phyloP scores from a whole-genome alignment of 1,140 invertebrate genomes.

The Homarus americanus region DNA sequence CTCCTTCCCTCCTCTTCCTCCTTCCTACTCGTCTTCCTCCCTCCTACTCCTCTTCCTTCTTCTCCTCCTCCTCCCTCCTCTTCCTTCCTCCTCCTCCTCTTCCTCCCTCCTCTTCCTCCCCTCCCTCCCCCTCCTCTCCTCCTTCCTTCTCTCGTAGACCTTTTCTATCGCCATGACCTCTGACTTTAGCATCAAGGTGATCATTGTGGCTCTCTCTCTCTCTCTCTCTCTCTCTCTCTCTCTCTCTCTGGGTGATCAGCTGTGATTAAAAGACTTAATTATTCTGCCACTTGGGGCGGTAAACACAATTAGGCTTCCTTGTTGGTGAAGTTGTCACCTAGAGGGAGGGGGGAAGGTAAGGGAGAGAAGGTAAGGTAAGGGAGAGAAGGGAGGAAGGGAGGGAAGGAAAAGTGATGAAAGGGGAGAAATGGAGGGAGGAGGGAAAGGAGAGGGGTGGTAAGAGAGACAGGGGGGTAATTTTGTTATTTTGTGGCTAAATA shows the following conservation, averaged over 20 bases:
- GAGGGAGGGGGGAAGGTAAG: no score
- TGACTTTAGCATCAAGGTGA: not conserved
- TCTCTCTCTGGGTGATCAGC: no score
- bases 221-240: slow-evolving; percentile 14
- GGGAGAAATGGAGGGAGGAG: not conserved
- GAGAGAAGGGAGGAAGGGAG: no score
- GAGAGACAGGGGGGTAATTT: no score
- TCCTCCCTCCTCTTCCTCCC: not conserved
- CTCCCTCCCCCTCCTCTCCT: not conserved
- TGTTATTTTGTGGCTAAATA: no score
- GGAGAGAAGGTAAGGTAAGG: no score
- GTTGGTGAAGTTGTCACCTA: no score
- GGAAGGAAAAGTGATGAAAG: not conserved
- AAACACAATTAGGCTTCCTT: no score
- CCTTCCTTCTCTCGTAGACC: not conserved
- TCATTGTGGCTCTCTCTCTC: no score
- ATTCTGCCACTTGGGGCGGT: no score
- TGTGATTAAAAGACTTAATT: slow-evolving; percentile 22
- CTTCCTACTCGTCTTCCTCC: not conserved
- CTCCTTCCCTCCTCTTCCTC: not conserved
- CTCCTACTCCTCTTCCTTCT: not conserved
- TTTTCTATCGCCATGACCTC: not conserved
- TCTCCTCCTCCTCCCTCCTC: not conserved
- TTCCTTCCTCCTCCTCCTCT: not conserved
- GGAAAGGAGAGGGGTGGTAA: not conserved